Conservation (phyloP, 2,797 vertebrate genomes). For the Phataginus tetradactyla region DNA sequence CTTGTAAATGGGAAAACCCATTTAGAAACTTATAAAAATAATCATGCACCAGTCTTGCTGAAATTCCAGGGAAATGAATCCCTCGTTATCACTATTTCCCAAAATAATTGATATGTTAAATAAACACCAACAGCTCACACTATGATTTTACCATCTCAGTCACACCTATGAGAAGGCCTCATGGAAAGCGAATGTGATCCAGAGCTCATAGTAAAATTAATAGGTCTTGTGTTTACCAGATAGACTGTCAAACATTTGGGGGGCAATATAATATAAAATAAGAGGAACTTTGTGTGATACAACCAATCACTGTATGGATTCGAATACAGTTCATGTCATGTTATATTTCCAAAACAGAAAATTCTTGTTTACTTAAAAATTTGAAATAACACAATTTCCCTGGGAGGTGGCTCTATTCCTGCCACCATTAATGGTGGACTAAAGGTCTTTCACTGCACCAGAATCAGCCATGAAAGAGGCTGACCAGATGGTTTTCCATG, state of each 20-base stretch:
- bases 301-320: not conserved
- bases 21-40: not conserved
- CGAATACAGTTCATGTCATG: not conserved
- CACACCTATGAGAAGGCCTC: not conserved
- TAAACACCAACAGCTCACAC: not conserved
- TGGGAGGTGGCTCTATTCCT: not conserved
- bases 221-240: not conserved
- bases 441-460: not conserved
- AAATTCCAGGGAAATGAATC: constrained; percentile 38
- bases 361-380: not conserved
- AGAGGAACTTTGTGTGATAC: not conserved
- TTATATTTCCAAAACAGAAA: constrained; percentile 28
- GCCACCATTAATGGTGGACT: not conserved
- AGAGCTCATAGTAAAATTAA: constrained; percentile 7
- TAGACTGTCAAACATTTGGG: not conserved
- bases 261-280: constrained; percentile 24
- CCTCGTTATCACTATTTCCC: not conserved
- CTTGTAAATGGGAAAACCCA: not conserved
- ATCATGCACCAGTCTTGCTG: not conserved
- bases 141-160: constrained; percentile 1
- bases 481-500: not conserved
- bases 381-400: not conserved
- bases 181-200: not conserved
- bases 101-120: not conserved
- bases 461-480: not conserved